Evolutionary conservation across 2,888 invertebrate genomes (phyloP), one percentile per base, ranked within the genome.

Genomic region (Sesamia inferens): DNA sequence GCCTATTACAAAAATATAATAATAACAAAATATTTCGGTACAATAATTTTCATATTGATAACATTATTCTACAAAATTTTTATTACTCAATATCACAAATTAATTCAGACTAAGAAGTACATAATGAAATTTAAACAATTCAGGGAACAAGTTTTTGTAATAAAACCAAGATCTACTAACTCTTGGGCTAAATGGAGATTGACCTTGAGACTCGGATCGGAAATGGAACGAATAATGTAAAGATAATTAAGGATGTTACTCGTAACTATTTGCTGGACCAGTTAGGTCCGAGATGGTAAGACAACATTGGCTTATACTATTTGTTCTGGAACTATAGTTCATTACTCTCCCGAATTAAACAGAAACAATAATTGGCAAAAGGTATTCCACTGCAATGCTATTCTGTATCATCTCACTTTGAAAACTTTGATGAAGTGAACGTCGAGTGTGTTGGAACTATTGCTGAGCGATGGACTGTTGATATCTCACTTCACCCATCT

Each of bases 241-340:
- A 62, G 62, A 48, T 73, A 79, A 79, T 76, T 76, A 57, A 51
- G 55, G 55, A 73, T 62, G 62, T 73, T 75, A 57, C 31, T 14
- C 31, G 80, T 24, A 51, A 62, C 74, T 73, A 73, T 79, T 73
- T 51, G 16, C 48, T 62, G 42, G 48, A 79, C 48, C 80, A 79
- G 62, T 73, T 79, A 79, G 42, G 61, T 22, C 59, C 16, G 24
- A 62, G 5, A 55, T 39, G 59, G 47, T 62, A 31, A 62, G 55
- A 73, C 70, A 54, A 54, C 59, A 59, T 54, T 59, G 24, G 54
- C 39, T 54, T 54, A 70, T 78, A 78, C 55, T 54, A 74, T 78
- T 71, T 11, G 59, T 55, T 55, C 24, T 19, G 24, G 10, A 68
- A 58, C 48, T 7, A 16, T n/a, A 47, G n/a, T 51, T 76, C 57